A percentile compares a stretch with the other conserved stretches of the same genome.
These are phyloP conservation scores for Andricus curvator DNA, from an alignment of 2,888 invertebrate species.

Conservation along the genomic window DNA sequence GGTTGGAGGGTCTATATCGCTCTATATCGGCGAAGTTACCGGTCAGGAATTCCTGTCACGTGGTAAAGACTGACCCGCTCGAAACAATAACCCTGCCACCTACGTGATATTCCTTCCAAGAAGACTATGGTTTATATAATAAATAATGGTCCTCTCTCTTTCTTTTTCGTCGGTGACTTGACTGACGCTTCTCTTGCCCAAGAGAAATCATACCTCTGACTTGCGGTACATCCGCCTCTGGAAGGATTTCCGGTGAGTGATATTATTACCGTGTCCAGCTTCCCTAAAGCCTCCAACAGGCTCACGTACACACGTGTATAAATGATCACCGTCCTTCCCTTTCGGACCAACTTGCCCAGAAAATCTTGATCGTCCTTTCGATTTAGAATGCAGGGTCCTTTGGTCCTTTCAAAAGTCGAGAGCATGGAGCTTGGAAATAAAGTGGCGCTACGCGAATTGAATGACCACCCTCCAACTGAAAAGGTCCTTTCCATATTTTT, in stretches of 20 bases:
- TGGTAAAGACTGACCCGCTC: conserved; percentile 61
- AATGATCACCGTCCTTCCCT: neutral
- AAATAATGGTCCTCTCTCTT: conserved; percentile 45
- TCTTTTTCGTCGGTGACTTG: conserved; percentile 11
- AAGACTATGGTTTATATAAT: conserved; percentile 55
- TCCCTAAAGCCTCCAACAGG: conserved; percentile 7
- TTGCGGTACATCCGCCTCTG: conserved; percentile 18
- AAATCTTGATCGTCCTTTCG: conserved; percentile 23
- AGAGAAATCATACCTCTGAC: conserved; percentile 52
- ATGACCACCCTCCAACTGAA: conserved; percentile 10
- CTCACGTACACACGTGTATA: conserved; percentile 27
- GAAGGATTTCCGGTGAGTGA: conserved; percentile 37
- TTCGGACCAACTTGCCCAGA: conserved; percentile 5
- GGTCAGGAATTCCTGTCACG: conserved; percentile 69
- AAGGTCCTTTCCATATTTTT: conserved; percentile 26
- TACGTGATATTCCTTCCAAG: conserved; percentile 68
- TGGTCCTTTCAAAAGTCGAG: neutral
- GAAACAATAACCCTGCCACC: conserved; percentile 69
- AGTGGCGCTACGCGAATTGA: conserved; percentile 36
- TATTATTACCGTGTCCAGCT: conserved; percentile 37
- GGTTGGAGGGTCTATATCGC: neutral
- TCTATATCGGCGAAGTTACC: conserved; percentile 18
- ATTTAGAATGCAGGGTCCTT: conserved; percentile 18
- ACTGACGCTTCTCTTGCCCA: conserved; percentile 46
- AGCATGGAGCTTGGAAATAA: conserved; percentile 12